Percentiles rank a stretch among this genome's conserved stretches.
phyloP scores from a whole-genome alignment of 1,140 invertebrate species.

The Apis laboriosa region DNA sequence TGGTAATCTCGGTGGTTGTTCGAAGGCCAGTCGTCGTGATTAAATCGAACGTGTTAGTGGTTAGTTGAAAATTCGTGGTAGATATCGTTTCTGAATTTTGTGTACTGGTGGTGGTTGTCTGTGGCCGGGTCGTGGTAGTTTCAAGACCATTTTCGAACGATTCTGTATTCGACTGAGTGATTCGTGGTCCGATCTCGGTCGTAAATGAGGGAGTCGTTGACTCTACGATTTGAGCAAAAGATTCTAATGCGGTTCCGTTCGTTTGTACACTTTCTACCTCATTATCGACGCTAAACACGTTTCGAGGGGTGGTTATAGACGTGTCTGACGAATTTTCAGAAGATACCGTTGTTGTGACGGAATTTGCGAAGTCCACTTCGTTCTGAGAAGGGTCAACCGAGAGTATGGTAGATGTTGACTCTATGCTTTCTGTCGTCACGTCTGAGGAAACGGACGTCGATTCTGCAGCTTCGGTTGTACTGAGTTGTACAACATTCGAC shows the following conservation, averaged over 20 bases:
- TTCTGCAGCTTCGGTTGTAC: neutral
- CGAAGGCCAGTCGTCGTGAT: neutral
- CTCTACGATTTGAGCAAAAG: neutral
- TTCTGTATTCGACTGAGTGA: neutral
- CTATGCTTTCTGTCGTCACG: constrained; percentile 13
- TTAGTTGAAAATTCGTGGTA: constrained; percentile 49
- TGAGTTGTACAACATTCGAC: neutral
- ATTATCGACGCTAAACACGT: neutral
- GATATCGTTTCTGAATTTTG: constrained; percentile 35
- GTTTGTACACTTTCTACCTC: constrained; percentile 23
- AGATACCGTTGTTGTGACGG: neutral
- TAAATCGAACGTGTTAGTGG: constrained; percentile 34
- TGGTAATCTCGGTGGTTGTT: neutral
- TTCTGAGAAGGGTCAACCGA: constrained; percentile 27
- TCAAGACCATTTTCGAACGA: neutral
- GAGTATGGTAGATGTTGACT: neutral
- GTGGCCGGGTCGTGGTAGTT: constrained; percentile 22
- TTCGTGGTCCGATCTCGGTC: constrained; percentile 7
- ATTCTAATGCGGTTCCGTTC: constrained; percentile 38
- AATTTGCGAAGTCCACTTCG: constrained; percentile 21
- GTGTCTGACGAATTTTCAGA: constrained; percentile 6
- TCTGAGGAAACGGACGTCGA: constrained; percentile 4
- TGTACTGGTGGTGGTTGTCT: constrained; percentile 7
- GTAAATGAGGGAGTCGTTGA: constrained; percentile 3
- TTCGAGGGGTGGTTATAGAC: neutral